Evolutionary conservation across 2,113 vertebrate genomes (phyloP), one percentile per base, ranked within the genome.

Genomic region (Sebastes fasciatus): DNA sequence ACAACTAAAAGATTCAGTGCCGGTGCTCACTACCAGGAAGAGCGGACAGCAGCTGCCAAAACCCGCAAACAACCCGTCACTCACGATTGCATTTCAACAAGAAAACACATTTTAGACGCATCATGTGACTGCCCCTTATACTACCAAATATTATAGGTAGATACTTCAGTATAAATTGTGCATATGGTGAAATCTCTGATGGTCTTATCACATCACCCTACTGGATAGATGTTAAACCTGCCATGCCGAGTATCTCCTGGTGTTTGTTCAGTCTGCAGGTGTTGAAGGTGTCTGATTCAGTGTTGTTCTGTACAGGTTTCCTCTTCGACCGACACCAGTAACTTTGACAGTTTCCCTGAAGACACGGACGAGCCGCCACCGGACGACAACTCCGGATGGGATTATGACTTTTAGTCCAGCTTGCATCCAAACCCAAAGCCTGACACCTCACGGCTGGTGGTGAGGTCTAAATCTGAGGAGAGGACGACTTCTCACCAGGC

Each of bases 321-420:
- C 45, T 98, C 97, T 58, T 93, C 97, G 0, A 98, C 95, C 0
- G 98, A 99, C 96, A 99, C 97, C n/a, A 97, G 97, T 92, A 99
- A 99, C 95, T 99, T 99, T 0, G 98, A 99, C 96, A 99, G 96
- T 90, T 99, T 99, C 94, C 97, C 98, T 0, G 98, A 99, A 92
- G 98, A 99, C 94, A 95, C 86, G 0, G 98, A 99, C 0, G 98
- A 98, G 14, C 97, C 98, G 0, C 98, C 98, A 0, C 98, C 98
- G 68, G 98, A 99, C 0, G 98, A 99, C 95, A 97, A 97, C 95
- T 98, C 98, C 11, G 98, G 98, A 78, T 99, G 98, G 98, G 98
- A 99, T 89, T 95, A 96, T 75, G 98, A 99, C 95, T 99, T 99
- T 93, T 99, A 81, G 57, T 54, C 46, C 60, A 21, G 26, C 54